Percentiles rank a stretch among this genome's conserved stretches.
phyloP scores from a whole-genome alignment of 2,888 invertebrate species.

The Epinotia nisella region DNA sequence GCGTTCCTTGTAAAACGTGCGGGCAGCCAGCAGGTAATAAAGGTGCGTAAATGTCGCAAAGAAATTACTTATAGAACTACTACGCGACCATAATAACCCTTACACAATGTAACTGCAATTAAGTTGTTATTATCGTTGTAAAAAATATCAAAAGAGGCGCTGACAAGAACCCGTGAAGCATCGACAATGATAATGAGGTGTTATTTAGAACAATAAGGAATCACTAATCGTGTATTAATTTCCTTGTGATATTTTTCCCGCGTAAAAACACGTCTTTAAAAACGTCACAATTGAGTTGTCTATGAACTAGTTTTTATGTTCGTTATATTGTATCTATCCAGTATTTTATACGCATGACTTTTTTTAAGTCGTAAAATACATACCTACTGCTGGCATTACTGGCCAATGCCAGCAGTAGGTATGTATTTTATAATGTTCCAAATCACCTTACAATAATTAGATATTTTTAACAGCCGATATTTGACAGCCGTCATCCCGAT shows the following conservation, averaged over 20 bases:
- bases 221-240: constrained; percentile 50
- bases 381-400: too few species aligned
- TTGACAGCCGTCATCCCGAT: too few species aligned
- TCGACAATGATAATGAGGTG: constrained; percentile 50
- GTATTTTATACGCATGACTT: too few species aligned
- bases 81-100: constrained; percentile 13
- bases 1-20: too few species aligned
- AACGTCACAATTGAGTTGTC: constrained; percentile 23
- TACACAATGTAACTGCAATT: constrained; percentile 54
- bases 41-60: constrained; percentile 21
- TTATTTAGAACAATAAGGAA: constrained; percentile 54
- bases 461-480: too few species aligned
- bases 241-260: constrained; percentile 35
- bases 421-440: too few species aligned
- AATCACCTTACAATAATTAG: too few species aligned
- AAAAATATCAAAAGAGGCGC: constrained; percentile 48
- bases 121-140: constrained; percentile 53
- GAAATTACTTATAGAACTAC: not conserved
- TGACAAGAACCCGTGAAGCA: constrained; percentile 50
- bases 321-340: too few species aligned
- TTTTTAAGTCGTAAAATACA: too few species aligned
- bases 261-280: constrained; percentile 31
- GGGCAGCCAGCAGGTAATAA: not conserved
- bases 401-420: too few species aligned
- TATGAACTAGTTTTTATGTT: constrained; percentile 9